Evolutionary conservation across 2,797 vertebrate species (phyloP).

Genomic region (Enteromius argenteus): DNA sequence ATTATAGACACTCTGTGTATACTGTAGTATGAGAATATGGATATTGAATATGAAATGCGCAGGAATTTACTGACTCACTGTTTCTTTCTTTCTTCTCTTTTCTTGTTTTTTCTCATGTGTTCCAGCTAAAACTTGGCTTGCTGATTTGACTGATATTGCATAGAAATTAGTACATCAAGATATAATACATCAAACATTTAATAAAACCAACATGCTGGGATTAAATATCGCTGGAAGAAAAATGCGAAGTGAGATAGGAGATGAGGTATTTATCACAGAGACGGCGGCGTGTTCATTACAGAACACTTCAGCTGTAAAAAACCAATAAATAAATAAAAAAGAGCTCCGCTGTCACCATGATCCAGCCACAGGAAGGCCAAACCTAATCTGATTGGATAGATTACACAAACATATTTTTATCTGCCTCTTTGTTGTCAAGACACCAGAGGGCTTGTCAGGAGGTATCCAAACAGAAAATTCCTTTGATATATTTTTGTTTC

Average conservation of each 20-base stretch:
- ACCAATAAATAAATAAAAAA: constrained; percentile 27
- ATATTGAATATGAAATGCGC: background rate
- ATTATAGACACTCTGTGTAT: background rate
- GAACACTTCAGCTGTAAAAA: constrained; percentile 59
- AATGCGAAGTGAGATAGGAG: constrained; percentile 59
- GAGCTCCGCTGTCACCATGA: constrained; percentile 50
- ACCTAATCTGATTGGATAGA: constrained; percentile 71
- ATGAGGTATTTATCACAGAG: constrained; percentile 60
- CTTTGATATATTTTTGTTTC: constrained; percentile 63
- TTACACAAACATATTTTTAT: constrained; percentile 70
- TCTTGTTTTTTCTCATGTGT: too few relatives aligned
- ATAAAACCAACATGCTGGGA: constrained; percentile 54
- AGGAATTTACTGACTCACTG: background rate
- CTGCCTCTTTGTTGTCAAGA: constrained; percentile 65
- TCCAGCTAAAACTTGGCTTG: background rate
- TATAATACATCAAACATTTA: constrained; percentile 50
- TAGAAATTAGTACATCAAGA: constrained; percentile 57
- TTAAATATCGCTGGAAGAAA: constrained; percentile 64
- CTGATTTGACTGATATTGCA: constrained; percentile 54
- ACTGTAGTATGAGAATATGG: background rate
- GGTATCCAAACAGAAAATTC: constrained; percentile 57
- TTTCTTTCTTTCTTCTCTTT: background rate
- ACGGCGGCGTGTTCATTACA: constrained; percentile 64
- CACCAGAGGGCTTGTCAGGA: constrained; percentile 59
- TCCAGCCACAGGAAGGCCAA: constrained; percentile 59